Conservation (phyloP, 37 sponge, comb jelly and placozoan species). For the Oopsacas minuta region DNA sequence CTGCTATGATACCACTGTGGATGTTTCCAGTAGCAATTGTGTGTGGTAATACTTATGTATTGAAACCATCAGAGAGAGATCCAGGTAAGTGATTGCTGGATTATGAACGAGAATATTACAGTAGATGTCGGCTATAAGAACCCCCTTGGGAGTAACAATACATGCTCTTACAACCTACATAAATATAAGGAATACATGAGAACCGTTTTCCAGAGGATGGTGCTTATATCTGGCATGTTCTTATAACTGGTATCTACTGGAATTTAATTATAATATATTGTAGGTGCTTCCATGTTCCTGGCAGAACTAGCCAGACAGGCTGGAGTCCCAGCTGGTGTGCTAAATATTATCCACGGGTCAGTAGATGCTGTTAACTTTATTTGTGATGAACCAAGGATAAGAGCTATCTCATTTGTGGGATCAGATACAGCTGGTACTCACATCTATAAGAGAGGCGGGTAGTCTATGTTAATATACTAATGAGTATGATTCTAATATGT, state of each 20-base stretch:
- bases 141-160: too few species aligned
- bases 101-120: too few species aligned
- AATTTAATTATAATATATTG: too few species aligned
- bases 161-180: too few species aligned
- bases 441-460: slow-evolving; percentile 80
- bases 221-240: too few species aligned
- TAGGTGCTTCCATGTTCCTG: slow-evolving; percentile 61
- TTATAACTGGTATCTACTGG: too few species aligned
- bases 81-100: too few species aligned
- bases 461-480: not conserved
- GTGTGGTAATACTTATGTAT: slow-evolving; percentile 83
- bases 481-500: not conserved
- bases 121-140: too few species aligned
- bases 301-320: slow-evolving; percentile 77
- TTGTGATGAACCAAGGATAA: slow-evolving; percentile 73
- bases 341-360: slow-evolving; percentile 93
- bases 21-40: slow-evolving; percentile 96
- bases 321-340: slow-evolving; percentile 83
- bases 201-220: too few species aligned
- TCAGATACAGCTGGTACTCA: slow-evolving; percentile 79
- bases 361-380: slow-evolving; percentile 68
- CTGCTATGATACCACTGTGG: slow-evolving; percentile 19
- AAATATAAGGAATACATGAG: too few species aligned
- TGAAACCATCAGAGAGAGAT: slow-evolving; percentile 93
- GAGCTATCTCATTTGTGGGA: slow-evolving; percentile 94